phyloP scores from a whole-genome alignment of 2,888 invertebrate species.

The Mesodorylaimus sp. region DNA sequence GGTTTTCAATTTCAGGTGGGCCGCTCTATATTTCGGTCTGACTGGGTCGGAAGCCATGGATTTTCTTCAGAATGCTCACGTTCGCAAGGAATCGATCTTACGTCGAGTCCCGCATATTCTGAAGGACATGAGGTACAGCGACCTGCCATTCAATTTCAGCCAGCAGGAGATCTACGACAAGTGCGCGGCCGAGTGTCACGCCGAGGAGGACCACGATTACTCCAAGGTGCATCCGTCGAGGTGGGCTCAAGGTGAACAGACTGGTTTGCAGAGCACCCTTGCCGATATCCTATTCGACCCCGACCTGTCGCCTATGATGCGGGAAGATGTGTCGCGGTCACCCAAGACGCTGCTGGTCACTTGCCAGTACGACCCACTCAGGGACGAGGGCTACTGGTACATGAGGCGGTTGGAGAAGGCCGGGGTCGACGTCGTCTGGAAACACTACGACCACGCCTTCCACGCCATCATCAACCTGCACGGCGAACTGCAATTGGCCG shows the following conservation, averaged over 20 bases:
- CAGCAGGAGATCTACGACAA: no score
- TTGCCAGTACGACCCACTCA: constrained; percentile 31
- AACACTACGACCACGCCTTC: constrained; percentile 19
- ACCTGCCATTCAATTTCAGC: no score
- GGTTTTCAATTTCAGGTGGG: not conserved
- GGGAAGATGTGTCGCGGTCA: constrained; percentile 20
- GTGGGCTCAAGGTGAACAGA: no score
- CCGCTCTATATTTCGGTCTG: not conserved
- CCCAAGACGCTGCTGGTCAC: constrained; percentile 31
- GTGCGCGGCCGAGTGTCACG: no score
- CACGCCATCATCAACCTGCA: constrained; percentile 24
- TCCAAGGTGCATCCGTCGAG: no score
- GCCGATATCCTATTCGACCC: constrained; percentile 20
- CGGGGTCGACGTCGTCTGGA: constrained; percentile 22
- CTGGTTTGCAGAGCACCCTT: no score
- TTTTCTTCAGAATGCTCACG: no score
- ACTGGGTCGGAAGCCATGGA: constrained; percentile 12
- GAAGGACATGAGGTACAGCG: not conserved
- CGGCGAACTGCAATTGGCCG: no score
- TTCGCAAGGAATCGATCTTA: no score
- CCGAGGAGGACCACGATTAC: no score
- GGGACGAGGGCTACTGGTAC: constrained; percentile 34
- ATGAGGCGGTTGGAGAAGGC: constrained; percentile 24
- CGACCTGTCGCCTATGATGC: constrained; percentile 30
- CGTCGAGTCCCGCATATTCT: not conserved